Conservation (phyloP, 2,113 vertebrate genomes). For the Ginglymostoma cirratum region DNA sequence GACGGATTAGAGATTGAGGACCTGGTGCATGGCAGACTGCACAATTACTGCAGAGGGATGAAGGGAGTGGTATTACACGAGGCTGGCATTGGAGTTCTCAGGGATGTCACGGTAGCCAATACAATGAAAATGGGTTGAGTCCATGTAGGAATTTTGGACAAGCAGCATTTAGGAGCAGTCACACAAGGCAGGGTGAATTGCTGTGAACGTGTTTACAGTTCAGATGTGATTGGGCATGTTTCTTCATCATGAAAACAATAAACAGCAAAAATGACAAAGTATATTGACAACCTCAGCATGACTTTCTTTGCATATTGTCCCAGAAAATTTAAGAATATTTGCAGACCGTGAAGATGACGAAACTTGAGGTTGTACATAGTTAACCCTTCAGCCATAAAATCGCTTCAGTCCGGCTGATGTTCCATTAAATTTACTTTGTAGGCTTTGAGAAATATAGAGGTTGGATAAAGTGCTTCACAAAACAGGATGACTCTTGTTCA, state of each 20-base stretch:
- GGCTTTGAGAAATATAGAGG: background rate
- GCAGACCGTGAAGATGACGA: background rate
- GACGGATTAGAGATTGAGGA: background rate
- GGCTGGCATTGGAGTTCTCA: background rate
- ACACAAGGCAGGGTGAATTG: background rate
- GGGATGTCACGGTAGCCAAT: background rate
- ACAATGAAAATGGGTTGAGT: background rate
- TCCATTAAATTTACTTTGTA: background rate
- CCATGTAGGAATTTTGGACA: background rate
- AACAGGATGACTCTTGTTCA: background rate
- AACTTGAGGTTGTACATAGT: background rate
- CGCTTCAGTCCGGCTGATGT: background rate
- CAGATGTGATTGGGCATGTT: background rate
- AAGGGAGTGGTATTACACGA: background rate
- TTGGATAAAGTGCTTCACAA: background rate
- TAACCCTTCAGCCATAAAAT: background rate
- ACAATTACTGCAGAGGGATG: background rate
- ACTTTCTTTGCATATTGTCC: background rate
- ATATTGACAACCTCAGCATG: background rate
- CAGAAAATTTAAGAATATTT: background rate
- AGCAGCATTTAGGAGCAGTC: background rate
- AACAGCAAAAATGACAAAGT: background rate
- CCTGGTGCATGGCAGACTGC: too few relatives aligned
- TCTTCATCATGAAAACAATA: background rate
- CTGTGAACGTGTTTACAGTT: background rate